Evolutionary conservation across 2,797 vertebrate species (phyloP), one percentile per base, ranked within the genome.

Genomic region (Anguilla marmorata): DNA sequence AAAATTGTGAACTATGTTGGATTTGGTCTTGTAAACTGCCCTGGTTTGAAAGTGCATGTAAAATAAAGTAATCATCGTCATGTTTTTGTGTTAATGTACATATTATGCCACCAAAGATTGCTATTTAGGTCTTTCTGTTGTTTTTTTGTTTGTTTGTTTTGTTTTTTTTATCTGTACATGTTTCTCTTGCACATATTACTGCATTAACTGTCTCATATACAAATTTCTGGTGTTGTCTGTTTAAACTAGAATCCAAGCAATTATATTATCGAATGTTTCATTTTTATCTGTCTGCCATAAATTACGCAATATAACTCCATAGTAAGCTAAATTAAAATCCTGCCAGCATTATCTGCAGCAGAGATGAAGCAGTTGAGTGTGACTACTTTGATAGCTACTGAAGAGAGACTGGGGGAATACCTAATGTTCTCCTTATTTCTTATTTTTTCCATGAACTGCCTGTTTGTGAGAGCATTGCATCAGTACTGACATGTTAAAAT

Each of bases 321-420:
- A 63, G 5, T 37, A 30, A 45, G 14, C 33, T 2, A 37, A 12
- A 76, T 30, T 27, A 30, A 76, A 37, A 30, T 33, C 9, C n/a
- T 76, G 72, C 72, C n/a, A 30, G 72, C 27, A 37, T 84, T 87
- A 90, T 90, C 79, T 11, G n/a, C 74, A 50, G 85, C 48, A 86
- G 84, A 88, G 88, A 90, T 86, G 87, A 88, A 60, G 27, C 80
- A 89, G 86, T 41, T 60, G 60, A 86, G 88, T 84, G 80, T 91
- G 88, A 69, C 86, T 76, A 89, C 48, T 74, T 66, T 86, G 89
- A 90, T 87, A 89, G 88, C 86, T 84, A 87, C 54, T 90, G 89
- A 88, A 92, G 90, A 92, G 72, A 89, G 91, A 91, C 88, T 12
- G 11, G 80, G 88, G 48, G 90, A 89, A 89, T 58, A 90, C 86